Evolutionary conservation across 2,888 invertebrate species (phyloP), one percentile per base, ranked within the genome.

Genomic region (Agrochola lychnidis): DNA sequence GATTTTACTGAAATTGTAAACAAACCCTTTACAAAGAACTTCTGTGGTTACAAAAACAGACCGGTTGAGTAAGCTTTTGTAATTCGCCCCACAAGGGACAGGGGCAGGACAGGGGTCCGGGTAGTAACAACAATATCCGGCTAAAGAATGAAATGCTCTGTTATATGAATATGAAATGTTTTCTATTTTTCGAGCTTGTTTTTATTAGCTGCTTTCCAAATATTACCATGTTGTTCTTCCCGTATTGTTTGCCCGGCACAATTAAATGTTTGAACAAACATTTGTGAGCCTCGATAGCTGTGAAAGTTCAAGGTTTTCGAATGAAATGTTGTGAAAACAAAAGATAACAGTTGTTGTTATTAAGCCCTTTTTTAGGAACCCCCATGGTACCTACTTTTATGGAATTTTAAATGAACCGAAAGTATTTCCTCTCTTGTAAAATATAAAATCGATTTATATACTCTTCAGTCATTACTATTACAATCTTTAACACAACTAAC

Each of bases 231-330:
- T 63, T 36, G n/a, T 16, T 61, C 30, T 14, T 53, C 22, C 22
- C 51, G 12, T 22, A 22, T 56, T 68, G 51, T 81, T 68, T 62
- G 62, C 1, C 9, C 14, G 12, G n/a, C 14, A 40, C 14, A 61
- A 73, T 80, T 25, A 40, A 48, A 62, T 61, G 19, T 56, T 67
- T 48, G 81, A 48, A 30, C 61, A 81, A 81, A 81, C 48, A 67
- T 73, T 81, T 42, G 61, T 16, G n/a, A 25, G 57, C 2, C 2
- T 7, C 10, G 40, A 53, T 67, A 48, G n/a, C 62, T 30, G 14
- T 30, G 53, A 10, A 22, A 56, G 19, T 63, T 56, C 53, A 79
- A 79, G 48, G 40, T 63, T 78, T 63, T 51, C 22, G 42, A 48
- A 61, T 59, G 12, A 19, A 61, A 61, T 61, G 16, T 30, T 59